Percentiles rank a stretch among this genome's conserved stretches.
phyloP scores from a whole-genome alignment of 2,888 invertebrate genomes.

The Chloromyia formosa region DNA sequence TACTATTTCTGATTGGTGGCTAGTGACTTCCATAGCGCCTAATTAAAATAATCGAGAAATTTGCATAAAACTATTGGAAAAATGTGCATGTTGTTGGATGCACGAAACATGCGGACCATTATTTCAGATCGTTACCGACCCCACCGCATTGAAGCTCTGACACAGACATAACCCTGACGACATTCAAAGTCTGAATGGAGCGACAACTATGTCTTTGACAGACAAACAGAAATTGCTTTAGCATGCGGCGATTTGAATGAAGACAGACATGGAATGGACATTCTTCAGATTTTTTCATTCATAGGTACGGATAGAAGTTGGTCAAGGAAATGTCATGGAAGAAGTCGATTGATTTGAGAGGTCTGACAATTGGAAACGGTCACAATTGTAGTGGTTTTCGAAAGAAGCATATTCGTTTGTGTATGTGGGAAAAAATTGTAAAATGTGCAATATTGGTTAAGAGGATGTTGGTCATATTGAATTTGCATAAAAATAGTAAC shows the following conservation, averaged over 20 bases:
- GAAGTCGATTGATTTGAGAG: constrained; percentile 7
- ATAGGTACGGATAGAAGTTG: neutral
- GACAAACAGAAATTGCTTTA: constrained; percentile 14
- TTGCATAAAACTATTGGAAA: constrained; percentile 34
- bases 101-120: constrained; percentile 1
- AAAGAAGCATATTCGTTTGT: too few species aligned
- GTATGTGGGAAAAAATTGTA: too few species aligned
- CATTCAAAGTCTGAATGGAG: neutral
- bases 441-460: too few species aligned
- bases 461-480: too few species aligned
- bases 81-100: constrained; percentile 17
- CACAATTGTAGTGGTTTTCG: too few species aligned
- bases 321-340: constrained; percentile 31
- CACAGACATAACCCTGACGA: constrained; percentile 27
- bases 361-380: neutral
- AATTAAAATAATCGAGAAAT: constrained; percentile 41
- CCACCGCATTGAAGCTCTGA: constrained; percentile 20
- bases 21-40: constrained; percentile 20
- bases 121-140: constrained; percentile 3
- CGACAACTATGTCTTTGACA: neutral
- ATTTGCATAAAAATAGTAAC: too few species aligned
- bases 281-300: constrained; percentile 20
- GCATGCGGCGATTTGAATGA: constrained; percentile 21
- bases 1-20: constrained; percentile 12
- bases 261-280: constrained; percentile 34